Evolutionary conservation across 2,797 vertebrate genomes (phyloP).

Genomic region (Chelon labrosus): DNA sequence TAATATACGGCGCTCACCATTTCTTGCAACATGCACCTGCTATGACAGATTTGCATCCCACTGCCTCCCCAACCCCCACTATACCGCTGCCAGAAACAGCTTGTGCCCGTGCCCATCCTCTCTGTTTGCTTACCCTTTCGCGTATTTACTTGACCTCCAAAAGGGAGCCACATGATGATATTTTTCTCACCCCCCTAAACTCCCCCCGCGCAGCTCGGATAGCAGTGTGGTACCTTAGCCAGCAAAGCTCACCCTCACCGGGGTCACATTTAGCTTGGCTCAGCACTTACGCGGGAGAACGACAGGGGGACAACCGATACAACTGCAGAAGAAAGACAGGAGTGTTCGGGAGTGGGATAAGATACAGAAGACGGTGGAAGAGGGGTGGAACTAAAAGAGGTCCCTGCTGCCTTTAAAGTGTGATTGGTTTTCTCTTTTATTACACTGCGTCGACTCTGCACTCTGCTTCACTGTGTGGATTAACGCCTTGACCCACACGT

Average conservation of each 20-base stretch:
- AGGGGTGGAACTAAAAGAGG: conserved; percentile 22
- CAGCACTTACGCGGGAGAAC: conserved; percentile 63
- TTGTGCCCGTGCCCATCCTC: conserved; percentile 45
- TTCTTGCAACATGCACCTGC: conserved; percentile 59
- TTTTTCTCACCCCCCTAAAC: conserved; percentile 49
- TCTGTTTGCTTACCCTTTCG: conserved; percentile 63
- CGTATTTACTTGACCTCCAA: conserved; percentile 76
- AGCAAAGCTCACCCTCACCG: conserved; percentile 56
- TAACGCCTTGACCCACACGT: conserved; percentile 22
- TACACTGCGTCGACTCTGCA: conserved; percentile 67
- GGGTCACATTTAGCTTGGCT: conserved; percentile 75
- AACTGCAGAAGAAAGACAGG: conserved; percentile 48
- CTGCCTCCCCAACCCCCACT: conserved; percentile 1
- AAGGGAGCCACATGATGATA: conserved; percentile 53
- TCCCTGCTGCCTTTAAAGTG: conserved; percentile 50
- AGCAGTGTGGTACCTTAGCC: conserved; percentile 61
- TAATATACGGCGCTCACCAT: not conserved
- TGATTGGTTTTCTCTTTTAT: conserved; percentile 73
- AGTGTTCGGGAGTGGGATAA: conserved; percentile 22
- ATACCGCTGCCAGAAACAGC: conserved; percentile 56
- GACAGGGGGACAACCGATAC: conserved; percentile 61
- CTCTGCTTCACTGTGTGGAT: conserved; percentile 37
- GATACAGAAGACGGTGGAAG: conserved; percentile 33
- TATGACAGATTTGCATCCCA: conserved; percentile 65
- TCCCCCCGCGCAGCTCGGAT: conserved; percentile 51